Base-by-base conservation (phyloP, 1,140 invertebrate species). In the Calephelis virginiensis region DNA sequence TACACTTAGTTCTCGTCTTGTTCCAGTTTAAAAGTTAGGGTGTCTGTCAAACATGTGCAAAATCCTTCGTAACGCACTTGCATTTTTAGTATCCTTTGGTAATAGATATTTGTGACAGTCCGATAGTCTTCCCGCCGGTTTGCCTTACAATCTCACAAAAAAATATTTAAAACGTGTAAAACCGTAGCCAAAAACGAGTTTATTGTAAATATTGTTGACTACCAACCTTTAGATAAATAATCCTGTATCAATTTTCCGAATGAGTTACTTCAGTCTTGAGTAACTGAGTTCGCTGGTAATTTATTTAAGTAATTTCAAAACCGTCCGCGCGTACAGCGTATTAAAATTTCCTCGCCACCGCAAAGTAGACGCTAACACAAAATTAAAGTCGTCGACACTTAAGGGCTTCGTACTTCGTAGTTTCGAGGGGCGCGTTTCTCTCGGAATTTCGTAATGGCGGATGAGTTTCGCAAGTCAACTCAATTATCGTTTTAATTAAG, bases 401-500 rank as follows among this genome's bases (percentile, higher is more conserved):
- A 83, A 88, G 84, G 82, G 83, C 77, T 82, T 83, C 82, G 82
- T 86, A 88, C 77, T 82, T 82, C 82, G 82, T 86, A 88, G 81
- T 89, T 89, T 82, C 76, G 73, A 82, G 83, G 83, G 85, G 82
- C 77, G 76, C 82, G 86, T 85, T 88, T 86, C 84, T 83, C 82
- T 81, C 76, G 78, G 81, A 85, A 88, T 87, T 86, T 82, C 81
- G 86, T 87, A 90, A 89, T 87, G 83, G 85, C 85, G 86, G 85
- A 88, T 84, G 85, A 88, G 82, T 87, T 89, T 89, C 83, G 78
- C 84, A 89, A 91, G 85, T 90, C 88, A 87, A 89, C 89, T 90
- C 88, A 90, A 91, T 91, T 91, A 91, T 89, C 85, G 86, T 91
- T 91, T 91, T 91, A 91, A 91, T 91, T 89, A 91, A 89, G 85